phyloP scores from a whole-genome alignment of 2,797 vertebrate species.

The Allobates femoralis region DNA sequence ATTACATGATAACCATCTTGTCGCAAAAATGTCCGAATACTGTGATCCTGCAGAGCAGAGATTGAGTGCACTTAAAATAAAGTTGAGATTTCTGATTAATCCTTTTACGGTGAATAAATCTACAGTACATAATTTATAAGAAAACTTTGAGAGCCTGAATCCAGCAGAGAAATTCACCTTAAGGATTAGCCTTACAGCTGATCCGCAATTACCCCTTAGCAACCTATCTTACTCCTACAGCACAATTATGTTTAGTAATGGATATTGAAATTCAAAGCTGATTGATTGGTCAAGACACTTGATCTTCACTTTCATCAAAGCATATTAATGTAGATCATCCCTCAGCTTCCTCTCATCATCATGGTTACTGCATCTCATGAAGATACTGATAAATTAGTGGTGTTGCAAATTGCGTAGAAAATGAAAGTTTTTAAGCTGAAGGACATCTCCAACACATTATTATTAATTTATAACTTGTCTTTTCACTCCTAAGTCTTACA shows the following conservation, averaged over 20 bases:
- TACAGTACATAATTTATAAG: conserved; percentile 10
- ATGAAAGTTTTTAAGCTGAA: neutral
- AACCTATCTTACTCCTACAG: conserved; percentile 40
- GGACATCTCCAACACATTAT: neutral
- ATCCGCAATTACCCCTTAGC: conserved; percentile 44
- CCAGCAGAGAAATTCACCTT: conserved; percentile 31
- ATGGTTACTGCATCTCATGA: neutral
- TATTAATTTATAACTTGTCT: neutral
- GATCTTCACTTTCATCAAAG: conserved; percentile 49
- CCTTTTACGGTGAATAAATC: neutral
- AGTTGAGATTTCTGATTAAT: conserved; percentile 20
- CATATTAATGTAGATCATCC: conserved; percentile 33
- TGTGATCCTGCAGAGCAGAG: neutral
- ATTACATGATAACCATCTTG: neutral
- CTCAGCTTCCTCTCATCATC: neutral
- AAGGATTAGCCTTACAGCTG: conserved; percentile 49
- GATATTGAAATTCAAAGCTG: conserved; percentile 48
- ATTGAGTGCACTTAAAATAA: neutral
- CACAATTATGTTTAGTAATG: conserved; percentile 54
- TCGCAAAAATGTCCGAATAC: neutral
- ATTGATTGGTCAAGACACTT: conserved; percentile 47
- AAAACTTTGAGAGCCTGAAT: neutral
- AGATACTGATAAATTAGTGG: neutral
- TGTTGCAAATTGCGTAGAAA: neutral
- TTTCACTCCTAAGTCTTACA: neutral